Evolutionary conservation across 2,888 invertebrate species (phyloP).

Genomic region (Athetis lepigone): DNA sequence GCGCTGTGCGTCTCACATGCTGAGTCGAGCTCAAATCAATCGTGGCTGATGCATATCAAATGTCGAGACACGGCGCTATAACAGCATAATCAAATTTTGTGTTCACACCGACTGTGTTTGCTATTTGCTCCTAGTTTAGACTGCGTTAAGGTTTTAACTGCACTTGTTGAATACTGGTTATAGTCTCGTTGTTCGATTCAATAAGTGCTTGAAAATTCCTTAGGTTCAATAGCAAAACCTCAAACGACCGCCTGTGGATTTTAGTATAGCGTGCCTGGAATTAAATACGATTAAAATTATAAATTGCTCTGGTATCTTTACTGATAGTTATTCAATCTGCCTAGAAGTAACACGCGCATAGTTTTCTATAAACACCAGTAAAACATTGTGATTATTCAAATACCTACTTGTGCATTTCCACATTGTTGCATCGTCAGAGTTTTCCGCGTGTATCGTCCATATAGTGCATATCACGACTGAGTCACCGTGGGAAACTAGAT

Average conservation of each 20-base stretch:
- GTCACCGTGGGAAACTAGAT: constrained; percentile 74
- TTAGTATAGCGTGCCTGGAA: neutral
- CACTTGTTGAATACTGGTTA: constrained; percentile 2
- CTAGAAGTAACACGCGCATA: neutral
- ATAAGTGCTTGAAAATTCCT: constrained; percentile 7
- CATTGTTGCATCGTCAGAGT: constrained; percentile 20
- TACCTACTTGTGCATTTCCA: constrained; percentile 19
- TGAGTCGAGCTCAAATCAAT: constrained; percentile 69
- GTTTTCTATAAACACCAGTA: neutral
- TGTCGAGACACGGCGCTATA: constrained; percentile 58
- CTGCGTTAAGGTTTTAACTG: constrained; percentile 1
- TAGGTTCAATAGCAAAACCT: constrained; percentile 14
- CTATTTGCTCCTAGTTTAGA: constrained; percentile 8
- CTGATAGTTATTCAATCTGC: neutral
- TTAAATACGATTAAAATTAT: neutral
- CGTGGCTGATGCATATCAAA: constrained; percentile 70
- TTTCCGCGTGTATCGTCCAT: constrained; percentile 51
- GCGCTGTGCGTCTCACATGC: constrained; percentile 47
- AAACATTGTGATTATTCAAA: constrained; percentile 15
- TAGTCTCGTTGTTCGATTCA: constrained; percentile 13
- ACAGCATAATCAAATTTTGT: constrained; percentile 31
- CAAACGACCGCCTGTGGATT: constrained; percentile 4
- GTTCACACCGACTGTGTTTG: constrained; percentile 14
- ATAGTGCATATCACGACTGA: constrained; percentile 52
- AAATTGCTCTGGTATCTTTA: neutral